Conservation (phyloP, 1,140 invertebrate genomes). For the Lutraria rhynchaena region DNA sequence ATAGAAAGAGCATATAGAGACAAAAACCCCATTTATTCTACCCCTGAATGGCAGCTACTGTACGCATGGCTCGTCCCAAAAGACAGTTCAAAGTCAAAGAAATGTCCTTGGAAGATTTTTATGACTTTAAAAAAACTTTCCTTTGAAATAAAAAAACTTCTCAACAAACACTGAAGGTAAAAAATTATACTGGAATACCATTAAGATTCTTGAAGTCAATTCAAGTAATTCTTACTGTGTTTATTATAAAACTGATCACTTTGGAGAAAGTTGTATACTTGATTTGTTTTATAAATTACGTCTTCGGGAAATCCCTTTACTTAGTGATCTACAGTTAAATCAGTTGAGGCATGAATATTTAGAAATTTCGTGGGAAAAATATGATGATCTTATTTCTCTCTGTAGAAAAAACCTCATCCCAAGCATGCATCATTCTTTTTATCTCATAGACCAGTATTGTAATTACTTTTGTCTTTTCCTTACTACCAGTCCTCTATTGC, state of each 20-base stretch:
- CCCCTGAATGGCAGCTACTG: not conserved
- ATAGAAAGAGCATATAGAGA: too few species aligned
- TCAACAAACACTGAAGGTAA: conserved; percentile 1
- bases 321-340: not conserved
- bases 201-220: not conserved
- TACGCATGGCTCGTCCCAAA: not conserved
- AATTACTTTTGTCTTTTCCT: too few species aligned
- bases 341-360: not conserved
- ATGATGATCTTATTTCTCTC: not conserved
- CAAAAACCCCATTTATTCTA: conserved; percentile 2
- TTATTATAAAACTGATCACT: not conserved
- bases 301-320: not conserved
- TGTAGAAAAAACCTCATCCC: conserved; percentile 19
- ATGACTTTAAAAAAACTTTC: conserved; percentile 6
- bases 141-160: conserved; percentile 11
- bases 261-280: not conserved
- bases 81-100: not conserved
- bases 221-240: not conserved
- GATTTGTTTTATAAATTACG: not conserved
- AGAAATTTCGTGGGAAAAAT: not conserved
- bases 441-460: not conserved
- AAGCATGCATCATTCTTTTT: conserved; percentile 24
- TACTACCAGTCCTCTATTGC: too few species aligned
- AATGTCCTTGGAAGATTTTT: not conserved
- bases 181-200: conserved; percentile 29